Percentiles rank a stretch among this genome's conserved stretches.
These are phyloP conservation scores for Kradibia gibbosae DNA, from an alignment of 1,140 invertebrate species.

Conservation along the genomic window DNA sequence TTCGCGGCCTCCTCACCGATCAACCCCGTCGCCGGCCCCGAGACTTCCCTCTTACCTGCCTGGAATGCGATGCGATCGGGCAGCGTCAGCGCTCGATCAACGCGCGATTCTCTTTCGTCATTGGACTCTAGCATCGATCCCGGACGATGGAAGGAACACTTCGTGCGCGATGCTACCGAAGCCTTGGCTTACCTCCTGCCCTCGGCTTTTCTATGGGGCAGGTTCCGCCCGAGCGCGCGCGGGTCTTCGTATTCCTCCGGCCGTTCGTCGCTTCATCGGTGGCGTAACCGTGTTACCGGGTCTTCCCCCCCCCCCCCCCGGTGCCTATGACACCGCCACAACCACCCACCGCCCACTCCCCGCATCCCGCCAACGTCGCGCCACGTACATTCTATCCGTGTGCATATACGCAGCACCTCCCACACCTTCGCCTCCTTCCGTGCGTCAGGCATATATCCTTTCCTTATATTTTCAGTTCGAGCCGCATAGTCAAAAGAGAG, in stretches of 20 bases:
- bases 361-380: neutral
- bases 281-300: constrained; percentile 38
- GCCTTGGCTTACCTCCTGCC: neutral
- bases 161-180: neutral
- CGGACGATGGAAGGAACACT: no score
- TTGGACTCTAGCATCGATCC: no score
- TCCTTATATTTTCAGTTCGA: neutral
- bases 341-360: neutral
- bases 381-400: neutral
- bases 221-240: constrained; percentile 36
- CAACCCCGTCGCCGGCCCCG: no score
- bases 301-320: constrained; percentile 31
- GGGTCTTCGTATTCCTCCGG: neutral
- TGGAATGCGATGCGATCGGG: no score
- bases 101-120: no score
- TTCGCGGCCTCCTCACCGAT: no score
- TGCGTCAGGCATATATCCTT: neutral
- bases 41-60: constrained; percentile 4
- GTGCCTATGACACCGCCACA: neutral
- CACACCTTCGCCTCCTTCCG: neutral
- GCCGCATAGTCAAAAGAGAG: neutral
- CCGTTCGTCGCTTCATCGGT: constrained; percentile 36
- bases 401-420: neutral
- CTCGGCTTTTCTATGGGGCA: neutral
- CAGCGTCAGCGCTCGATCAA: no score